Percentiles rank a stretch among this genome's conserved stretches.
Conservation (phyloP, 1,140 invertebrate species). For the Sycophila sp. region DNA sequence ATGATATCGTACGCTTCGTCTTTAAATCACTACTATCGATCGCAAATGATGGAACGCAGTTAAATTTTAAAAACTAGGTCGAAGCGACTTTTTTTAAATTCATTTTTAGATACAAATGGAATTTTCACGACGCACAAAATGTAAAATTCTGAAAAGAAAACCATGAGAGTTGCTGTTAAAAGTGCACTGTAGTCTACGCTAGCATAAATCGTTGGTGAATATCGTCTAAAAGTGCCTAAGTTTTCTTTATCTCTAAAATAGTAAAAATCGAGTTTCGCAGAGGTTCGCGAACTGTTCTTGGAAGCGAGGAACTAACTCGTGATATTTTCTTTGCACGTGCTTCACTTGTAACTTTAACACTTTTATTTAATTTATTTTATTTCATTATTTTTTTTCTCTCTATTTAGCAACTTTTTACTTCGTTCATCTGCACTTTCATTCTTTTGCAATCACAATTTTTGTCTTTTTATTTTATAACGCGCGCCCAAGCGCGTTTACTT, state of each 20-base stretch:
- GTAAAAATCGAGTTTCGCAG: neutral
- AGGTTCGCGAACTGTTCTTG: neutral
- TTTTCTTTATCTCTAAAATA: neutral
- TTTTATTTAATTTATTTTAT: neutral
- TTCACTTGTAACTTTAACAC: neutral
- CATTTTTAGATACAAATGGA: no score
- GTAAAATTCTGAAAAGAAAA: no score
- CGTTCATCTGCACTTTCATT: neutral
- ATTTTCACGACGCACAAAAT: no score
- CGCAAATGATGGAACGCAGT: no score
- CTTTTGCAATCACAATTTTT: conserved; percentile 13
- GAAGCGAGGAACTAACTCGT: conserved; percentile 16
- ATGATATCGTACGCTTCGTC: neutral
- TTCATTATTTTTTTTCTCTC: neutral
- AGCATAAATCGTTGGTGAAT: neutral
- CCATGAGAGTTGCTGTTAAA: no score
- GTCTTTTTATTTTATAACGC: neutral
- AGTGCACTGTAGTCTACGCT: conserved; percentile 20
- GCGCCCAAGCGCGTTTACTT: neutral
- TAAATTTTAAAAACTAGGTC: no score
- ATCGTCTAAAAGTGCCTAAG: neutral
- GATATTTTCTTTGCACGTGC: neutral
- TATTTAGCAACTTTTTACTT: no score
- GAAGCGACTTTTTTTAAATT: no score
- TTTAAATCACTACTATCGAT: neutral